Conservation (phyloP, 2,113 vertebrate genomes). For the Tetrao urogallus region DNA sequence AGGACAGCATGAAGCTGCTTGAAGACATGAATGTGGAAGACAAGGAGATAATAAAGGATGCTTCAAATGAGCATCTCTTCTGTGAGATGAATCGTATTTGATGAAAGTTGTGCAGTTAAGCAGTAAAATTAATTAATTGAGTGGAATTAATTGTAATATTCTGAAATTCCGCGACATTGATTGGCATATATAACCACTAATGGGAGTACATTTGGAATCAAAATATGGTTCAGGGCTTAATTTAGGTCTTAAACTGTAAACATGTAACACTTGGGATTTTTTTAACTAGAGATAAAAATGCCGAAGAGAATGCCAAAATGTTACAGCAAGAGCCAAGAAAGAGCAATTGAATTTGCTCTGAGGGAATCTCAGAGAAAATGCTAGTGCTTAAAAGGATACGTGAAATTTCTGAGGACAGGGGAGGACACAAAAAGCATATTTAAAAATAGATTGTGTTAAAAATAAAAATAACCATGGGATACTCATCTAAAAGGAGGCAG, state of each 20-base stretch:
- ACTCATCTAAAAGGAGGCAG: slow-evolving; percentile 28
- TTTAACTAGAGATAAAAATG: neutral
- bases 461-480: slow-evolving; percentile 65
- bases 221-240: neutral
- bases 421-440: slow-evolving; percentile 18
- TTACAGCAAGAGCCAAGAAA: neutral
- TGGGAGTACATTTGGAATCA: neutral
- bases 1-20: neutral
- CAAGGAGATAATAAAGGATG: neutral
- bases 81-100: neutral
- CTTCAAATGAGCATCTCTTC: neutral
- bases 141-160: neutral
- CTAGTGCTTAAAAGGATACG: neutral
- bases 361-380: neutral
- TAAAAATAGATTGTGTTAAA: slow-evolving; percentile 52
- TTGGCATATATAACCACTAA: neutral
- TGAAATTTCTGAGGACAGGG: slow-evolving; percentile 41
- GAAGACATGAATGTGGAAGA: neutral
- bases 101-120: neutral
- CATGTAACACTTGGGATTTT: neutral
- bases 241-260: neutral
- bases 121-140: neutral
- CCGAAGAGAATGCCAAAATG: neutral
- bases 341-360: neutral
- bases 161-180: neutral